These are phyloP conservation scores for Ageneiosus marmoratus DNA, from an alignment of 2,113 vertebrate species.

Conservation along the genomic window DNA sequence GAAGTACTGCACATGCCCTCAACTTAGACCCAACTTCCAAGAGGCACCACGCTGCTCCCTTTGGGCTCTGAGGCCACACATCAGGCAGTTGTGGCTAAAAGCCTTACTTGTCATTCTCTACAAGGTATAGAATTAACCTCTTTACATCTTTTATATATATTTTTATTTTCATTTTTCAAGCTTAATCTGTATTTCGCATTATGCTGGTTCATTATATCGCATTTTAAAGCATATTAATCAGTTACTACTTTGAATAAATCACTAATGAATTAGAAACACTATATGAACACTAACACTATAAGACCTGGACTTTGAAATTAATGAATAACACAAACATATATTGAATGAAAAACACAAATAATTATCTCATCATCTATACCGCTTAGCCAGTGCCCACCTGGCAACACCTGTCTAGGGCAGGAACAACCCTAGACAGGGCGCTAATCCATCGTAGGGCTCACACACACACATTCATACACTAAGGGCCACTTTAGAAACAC, in stretches of 20 bases:
- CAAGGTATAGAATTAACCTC: slow-evolving; percentile 76
- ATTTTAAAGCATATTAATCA: neutral
- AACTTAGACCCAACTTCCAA: slow-evolving; percentile 97
- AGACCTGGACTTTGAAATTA: neutral
- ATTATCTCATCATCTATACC: too few species aligned
- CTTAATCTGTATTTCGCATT: neutral
- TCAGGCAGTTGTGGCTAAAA: slow-evolving; percentile 97
- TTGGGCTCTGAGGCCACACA: slow-evolving; percentile 93
- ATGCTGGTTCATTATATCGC: neutral
- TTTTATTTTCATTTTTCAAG: neutral
- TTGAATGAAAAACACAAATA: too few species aligned
- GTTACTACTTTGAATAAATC: neutral
- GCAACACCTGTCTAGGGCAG: too few species aligned
- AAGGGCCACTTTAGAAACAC: too few species aligned
- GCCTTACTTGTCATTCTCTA: slow-evolving; percentile 95
- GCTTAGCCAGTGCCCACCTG: too few species aligned
- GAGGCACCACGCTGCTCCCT: slow-evolving; percentile 96
- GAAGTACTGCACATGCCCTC: slow-evolving; percentile 95
- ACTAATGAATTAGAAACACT: neutral
- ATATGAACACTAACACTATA: too few species aligned
- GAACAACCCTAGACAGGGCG: too few species aligned
- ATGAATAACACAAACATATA: neutral
- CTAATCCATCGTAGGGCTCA: too few species aligned
- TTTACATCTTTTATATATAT: too few species aligned
- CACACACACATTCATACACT: too few species aligned